Conservation (phyloP, 1,140 invertebrate species). For the Danaus melanippus region DNA sequence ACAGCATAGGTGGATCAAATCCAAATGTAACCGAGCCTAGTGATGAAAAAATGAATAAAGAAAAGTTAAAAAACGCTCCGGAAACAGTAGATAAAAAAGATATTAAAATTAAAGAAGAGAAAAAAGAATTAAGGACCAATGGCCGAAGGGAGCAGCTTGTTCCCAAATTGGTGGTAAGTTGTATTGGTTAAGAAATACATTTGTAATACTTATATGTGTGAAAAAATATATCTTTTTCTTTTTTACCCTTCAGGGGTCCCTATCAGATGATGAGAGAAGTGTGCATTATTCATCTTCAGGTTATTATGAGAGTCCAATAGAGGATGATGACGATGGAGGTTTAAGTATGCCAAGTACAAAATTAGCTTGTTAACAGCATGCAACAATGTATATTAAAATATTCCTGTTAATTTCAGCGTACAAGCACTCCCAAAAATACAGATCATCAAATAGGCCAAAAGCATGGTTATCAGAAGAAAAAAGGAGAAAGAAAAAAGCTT, state of each 20-base stretch:
- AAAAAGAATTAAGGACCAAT: slow-evolving; percentile 30
- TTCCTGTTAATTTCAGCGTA: slow-evolving; percentile 55
- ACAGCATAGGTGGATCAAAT: slow-evolving; percentile 74
- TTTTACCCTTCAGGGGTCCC: slow-evolving; percentile 59
- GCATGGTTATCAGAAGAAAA: slow-evolving; percentile 78
- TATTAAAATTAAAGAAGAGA: slow-evolving; percentile 21
- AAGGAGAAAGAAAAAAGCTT: slow-evolving; percentile 76
- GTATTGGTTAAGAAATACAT: slow-evolving; percentile 3
- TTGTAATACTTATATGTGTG: slow-evolving; percentile 1
- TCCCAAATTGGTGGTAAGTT: slow-evolving; percentile 51
- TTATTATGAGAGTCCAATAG: slow-evolving; percentile 84
- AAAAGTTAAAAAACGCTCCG: slow-evolving; percentile 39
- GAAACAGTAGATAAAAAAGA: slow-evolving; percentile 45
- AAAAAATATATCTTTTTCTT: slow-evolving; percentile 1
- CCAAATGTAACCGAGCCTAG: slow-evolving; percentile 64
- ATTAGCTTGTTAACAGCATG: slow-evolving; percentile 47
- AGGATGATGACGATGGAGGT: slow-evolving; percentile 74
- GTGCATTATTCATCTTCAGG: slow-evolving; percentile 83
- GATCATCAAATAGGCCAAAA: slow-evolving; percentile 54
- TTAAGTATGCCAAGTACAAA: slow-evolving; percentile 54
- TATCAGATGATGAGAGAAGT: slow-evolving; percentile 79
- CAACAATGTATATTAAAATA: slow-evolving; percentile 24
- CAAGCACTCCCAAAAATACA: slow-evolving; percentile 69
- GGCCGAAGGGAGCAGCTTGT: slow-evolving; percentile 49
- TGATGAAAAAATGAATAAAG: slow-evolving; percentile 39